Percentiles rank a stretch among this genome's conserved stretches.
These are phyloP conservation scores for Megatriorchis doriae DNA, from an alignment of 2,113 vertebrate species.

Conservation along the genomic window DNA sequence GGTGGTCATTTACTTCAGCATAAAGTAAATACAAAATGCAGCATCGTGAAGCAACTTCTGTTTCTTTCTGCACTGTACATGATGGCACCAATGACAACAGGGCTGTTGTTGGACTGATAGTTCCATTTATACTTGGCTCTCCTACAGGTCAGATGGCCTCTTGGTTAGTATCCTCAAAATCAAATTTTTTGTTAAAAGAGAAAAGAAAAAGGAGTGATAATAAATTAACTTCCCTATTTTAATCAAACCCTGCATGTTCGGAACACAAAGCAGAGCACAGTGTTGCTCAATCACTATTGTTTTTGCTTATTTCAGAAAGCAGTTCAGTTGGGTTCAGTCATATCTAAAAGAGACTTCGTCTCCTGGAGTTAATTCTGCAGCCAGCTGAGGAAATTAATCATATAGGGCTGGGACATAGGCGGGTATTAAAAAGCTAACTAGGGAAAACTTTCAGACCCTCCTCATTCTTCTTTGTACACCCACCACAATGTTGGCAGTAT, in stretches of 20 bases:
- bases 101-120: background rate
- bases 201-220: background rate
- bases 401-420: background rate
- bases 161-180: background rate
- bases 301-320: conserved; percentile 23
- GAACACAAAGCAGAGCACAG: conserved; percentile 37
- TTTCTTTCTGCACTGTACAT: background rate
- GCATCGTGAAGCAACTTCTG: background rate
- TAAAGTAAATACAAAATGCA: background rate
- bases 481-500: background rate
- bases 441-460: background rate
- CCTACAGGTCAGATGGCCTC: background rate
- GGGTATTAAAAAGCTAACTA: background rate
- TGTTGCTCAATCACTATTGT: conserved; percentile 48
- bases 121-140: background rate
- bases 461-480: background rate
- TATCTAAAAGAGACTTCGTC: conserved; percentile 21
- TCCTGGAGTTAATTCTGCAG: background rate
- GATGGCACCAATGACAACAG: background rate
- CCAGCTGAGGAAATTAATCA: background rate
- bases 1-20: background rate
- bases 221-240: conserved; percentile 23
- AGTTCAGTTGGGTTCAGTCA: conserved; percentile 7
- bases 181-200: background rate
- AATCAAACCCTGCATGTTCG: conserved; percentile 39